phyloP scores from a whole-genome alignment of 2,113 vertebrate species.

The Calyptommatus sinebrachiatus region DNA sequence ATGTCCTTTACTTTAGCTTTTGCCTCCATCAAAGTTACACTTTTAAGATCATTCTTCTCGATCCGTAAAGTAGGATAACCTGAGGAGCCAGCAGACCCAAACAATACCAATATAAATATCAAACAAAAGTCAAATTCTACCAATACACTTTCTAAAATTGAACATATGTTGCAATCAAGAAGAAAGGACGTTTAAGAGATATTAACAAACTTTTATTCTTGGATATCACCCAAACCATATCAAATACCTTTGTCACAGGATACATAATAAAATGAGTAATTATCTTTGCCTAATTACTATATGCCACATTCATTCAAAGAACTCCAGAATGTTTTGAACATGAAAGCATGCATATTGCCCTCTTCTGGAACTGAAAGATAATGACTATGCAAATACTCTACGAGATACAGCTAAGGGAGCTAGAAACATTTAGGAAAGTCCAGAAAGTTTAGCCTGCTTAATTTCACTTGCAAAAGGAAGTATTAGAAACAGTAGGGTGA shows the following conservation, averaged over 20 bases:
- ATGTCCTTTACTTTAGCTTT: conserved; percentile 98
- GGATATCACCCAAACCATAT: not conserved
- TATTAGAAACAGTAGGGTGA: no score
- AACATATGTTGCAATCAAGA: not conserved
- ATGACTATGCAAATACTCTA: accelerated
- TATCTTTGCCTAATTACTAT: not conserved
- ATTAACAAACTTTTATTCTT: not conserved
- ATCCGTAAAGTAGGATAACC: conserved; percentile 95
- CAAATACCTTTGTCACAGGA: not conserved
- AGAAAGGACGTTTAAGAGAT: not conserved
- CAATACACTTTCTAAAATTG: not conserved
- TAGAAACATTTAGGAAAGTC: no score
- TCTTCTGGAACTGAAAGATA: conserved; percentile 40
- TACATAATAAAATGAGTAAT: not conserved
- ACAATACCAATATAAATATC: conserved; percentile 78
- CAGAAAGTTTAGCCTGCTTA: no score
- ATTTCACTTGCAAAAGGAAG: no score
- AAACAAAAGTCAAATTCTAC: conserved; percentile 57
- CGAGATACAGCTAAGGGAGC: no score
- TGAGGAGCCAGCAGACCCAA: conserved; percentile 82
- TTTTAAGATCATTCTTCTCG: conserved; percentile 98
- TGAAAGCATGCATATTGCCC: conserved; percentile 36
- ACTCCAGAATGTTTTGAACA: not conserved
- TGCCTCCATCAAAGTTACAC: conserved; percentile 92
- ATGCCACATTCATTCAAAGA: not conserved